Evolutionary conservation across 37 sponge, comb jelly and placozoan genomes (phyloP).

Genomic region (Cladorhizidae sp.): DNA sequence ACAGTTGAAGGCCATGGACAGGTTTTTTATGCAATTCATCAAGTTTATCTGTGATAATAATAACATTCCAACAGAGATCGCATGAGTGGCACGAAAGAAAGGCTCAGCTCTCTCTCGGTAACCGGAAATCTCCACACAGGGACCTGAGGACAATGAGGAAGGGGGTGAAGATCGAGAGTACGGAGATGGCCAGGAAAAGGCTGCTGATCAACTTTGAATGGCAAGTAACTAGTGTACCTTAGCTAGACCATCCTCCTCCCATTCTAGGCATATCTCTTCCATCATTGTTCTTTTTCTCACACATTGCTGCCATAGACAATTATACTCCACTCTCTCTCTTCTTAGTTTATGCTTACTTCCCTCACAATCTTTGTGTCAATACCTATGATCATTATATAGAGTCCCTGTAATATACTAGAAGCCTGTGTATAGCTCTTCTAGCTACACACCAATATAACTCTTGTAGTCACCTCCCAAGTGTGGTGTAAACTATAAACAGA

Average conservation of each 20-base stretch:
- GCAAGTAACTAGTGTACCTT: slow-evolving; percentile 3
- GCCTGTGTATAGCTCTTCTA: no score
- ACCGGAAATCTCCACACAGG: slow-evolving; percentile 38
- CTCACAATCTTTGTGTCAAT: no score
- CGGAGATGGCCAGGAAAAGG: slow-evolving; percentile 65
- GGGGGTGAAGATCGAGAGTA: slow-evolving; percentile 65
- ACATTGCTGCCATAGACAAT: background rate
- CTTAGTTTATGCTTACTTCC: no score
- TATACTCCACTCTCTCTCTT: background rate
- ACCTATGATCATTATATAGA: no score
- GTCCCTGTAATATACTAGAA: no score
- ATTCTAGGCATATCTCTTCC: no score
- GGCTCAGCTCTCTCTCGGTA: slow-evolving; percentile 33
- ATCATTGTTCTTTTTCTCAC: background rate
- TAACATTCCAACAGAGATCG: slow-evolving; percentile 47
- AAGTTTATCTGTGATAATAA: background rate
- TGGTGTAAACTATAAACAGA: no score
- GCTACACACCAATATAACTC: no score
- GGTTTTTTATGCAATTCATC: slow-evolving; percentile 29
- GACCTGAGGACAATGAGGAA: slow-evolving; percentile 43
- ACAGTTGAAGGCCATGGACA: slow-evolving; percentile 70
- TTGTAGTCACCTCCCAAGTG: no score
- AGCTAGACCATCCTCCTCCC: background rate
- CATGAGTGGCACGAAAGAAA: slow-evolving; percentile 36
- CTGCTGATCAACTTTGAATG: slow-evolving; percentile 79